phyloP scores from a whole-genome alignment of 2,113 vertebrate species.

The Sinocyclocheilus rhinocerous region DNA sequence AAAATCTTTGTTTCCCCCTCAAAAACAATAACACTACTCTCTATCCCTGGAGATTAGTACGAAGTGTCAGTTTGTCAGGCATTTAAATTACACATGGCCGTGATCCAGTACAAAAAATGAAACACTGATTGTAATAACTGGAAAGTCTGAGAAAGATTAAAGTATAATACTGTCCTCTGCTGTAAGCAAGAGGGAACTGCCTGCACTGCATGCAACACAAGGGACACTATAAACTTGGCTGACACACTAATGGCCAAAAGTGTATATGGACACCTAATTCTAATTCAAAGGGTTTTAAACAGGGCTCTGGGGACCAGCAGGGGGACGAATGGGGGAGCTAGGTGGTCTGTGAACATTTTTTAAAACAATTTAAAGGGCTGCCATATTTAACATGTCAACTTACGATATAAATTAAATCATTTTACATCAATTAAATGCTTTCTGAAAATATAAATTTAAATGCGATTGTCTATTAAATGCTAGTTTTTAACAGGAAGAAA shows the following conservation, averaged over 20 bases:
- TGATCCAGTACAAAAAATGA: conserved; percentile 28
- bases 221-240: not conserved
- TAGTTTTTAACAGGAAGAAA: too few relatives aligned
- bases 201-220: not conserved
- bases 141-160: not conserved
- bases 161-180: conserved; percentile 56
- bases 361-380: too few relatives aligned
- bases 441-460: too few relatives aligned
- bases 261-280: not conserved
- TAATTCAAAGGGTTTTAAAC: not conserved
- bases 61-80: not conserved
- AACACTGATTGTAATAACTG: not conserved
- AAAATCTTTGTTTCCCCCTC: conserved; percentile 2
- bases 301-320: not conserved
- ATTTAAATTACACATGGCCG: not conserved
- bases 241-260: not conserved
- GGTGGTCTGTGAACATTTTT: too few relatives aligned
- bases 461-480: too few relatives aligned
- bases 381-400: too few relatives aligned
- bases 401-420: too few relatives aligned
- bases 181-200: conserved; percentile 30
- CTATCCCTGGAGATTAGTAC: not conserved
- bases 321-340: not conserved
- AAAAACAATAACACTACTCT: conserved; percentile 19
- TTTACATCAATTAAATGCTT: too few relatives aligned